A percentile compares a stretch with the other conserved stretches of the same genome.
These are phyloP conservation scores for Pseudolycoriella hygida DNA, from an alignment of 2,888 invertebrate genomes.

Conservation along the genomic window DNA sequence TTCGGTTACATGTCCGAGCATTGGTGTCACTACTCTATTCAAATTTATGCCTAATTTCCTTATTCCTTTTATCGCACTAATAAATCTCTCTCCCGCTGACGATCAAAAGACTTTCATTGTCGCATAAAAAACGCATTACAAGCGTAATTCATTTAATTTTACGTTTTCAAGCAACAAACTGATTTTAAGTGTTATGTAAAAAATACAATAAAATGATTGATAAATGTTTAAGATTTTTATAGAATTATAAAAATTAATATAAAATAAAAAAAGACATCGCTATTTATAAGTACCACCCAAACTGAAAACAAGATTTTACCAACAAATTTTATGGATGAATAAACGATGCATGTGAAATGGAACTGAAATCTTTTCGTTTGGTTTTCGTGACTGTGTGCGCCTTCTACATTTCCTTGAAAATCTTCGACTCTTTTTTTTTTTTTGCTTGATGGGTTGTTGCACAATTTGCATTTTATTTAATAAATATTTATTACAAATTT, in stretches of 20 bases:
- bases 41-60: too few species aligned
- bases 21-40: too few species aligned
- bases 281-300: not conserved
- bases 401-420: not conserved
- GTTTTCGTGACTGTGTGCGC: too few species aligned
- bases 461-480: too few species aligned
- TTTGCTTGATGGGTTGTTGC: not conserved
- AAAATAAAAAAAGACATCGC: not conserved
- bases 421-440: not conserved
- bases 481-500: too few species aligned
- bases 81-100: too few species aligned
- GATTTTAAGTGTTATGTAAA: not conserved
- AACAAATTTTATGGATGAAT: slow-evolving; percentile 1
- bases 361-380: not conserved
- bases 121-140: too few species aligned
- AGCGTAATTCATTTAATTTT: too few species aligned
- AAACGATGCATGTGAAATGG: slow-evolving; percentile 1
- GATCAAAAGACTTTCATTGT: too few species aligned
- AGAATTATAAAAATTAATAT: slow-evolving; percentile 1
- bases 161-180: too few species aligned
- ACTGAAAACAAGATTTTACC: not conserved
- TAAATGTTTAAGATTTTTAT: not conserved
- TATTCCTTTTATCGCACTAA: too few species aligned
- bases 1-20: too few species aligned
- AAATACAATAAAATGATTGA: not conserved